phyloP scores from a whole-genome alignment of 2,113 vertebrate genomes.

The Mirounga angustirostris region DNA sequence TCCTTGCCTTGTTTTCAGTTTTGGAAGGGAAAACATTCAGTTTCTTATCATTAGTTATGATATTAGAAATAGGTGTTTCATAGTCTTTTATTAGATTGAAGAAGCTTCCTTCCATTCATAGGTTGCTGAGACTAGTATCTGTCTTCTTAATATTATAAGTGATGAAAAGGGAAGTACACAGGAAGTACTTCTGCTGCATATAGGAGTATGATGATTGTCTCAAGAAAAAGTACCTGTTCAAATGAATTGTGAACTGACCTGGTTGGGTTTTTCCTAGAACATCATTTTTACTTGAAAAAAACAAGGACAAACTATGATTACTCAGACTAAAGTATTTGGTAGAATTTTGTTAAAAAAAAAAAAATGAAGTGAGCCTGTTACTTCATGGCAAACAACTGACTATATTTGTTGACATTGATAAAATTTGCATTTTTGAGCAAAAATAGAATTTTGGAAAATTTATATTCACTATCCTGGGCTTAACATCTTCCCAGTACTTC shows the following conservation, averaged over 20 bases:
- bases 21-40: not conserved
- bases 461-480: not conserved
- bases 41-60: not conserved
- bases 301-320: not conserved
- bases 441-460: not conserved
- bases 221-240: not conserved
- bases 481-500: not conserved
- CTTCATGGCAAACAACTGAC: not conserved
- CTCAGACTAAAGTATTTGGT: not conserved
- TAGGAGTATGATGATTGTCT: not conserved
- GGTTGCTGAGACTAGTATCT: not conserved
- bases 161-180: not conserved
- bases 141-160: not conserved
- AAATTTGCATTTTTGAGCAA: conserved; percentile 32
- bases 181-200: not conserved
- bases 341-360: not conserved
- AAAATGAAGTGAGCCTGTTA: not conserved
- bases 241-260: not conserved
- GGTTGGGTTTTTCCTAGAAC: not conserved
- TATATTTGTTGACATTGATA: not conserved
- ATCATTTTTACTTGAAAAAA: not conserved
- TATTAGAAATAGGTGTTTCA: not conserved
- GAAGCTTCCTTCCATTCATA: not conserved
- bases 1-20: not conserved
- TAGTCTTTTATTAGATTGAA: not conserved